Evolutionary conservation across 2,888 invertebrate genomes (phyloP).

Genomic region (Macrosiphum euphorbiae): DNA sequence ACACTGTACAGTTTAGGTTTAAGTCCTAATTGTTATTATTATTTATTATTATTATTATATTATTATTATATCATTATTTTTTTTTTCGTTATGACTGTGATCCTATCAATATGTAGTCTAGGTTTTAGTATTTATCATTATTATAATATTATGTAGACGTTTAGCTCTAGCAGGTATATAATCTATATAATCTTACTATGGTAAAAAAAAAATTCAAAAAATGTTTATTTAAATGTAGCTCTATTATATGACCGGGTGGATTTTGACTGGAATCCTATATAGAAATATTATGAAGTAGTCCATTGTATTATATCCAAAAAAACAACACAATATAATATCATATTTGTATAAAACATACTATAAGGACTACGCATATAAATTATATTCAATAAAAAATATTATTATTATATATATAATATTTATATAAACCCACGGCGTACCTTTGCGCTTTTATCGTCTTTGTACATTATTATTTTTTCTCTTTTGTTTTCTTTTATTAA

Average conservation of each 20-base stretch:
- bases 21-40: slow-evolving; percentile 59
- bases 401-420: slow-evolving; percentile 33
- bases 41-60: slow-evolving; percentile 43
- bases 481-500: slow-evolving; percentile 64
- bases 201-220: not conserved
- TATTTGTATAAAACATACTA: not conserved
- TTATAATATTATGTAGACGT: slow-evolving; percentile 18
- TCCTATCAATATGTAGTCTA: slow-evolving; percentile 59
- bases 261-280: slow-evolving; percentile 31
- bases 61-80: slow-evolving; percentile 48
- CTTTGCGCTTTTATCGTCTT: slow-evolving; percentile 29
- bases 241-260: not conserved
- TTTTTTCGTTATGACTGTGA: slow-evolving; percentile 62
- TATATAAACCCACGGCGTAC: not conserved
- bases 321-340: not conserved
- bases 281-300: slow-evolving; percentile 15
- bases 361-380: slow-evolving; percentile 20
- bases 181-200: not conserved
- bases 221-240: not conserved
- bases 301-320: not conserved
- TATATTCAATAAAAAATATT: slow-evolving; percentile 1
- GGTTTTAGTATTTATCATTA: slow-evolving; percentile 57
- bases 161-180: slow-evolving; percentile 29
- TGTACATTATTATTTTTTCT: slow-evolving; percentile 33
- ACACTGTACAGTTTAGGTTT: slow-evolving; percentile 50